Percentiles rank a stretch among this genome's conserved stretches.
These are phyloP conservation scores for Entelurus aequoreus DNA, from an alignment of 2,113 vertebrate species.

Conservation along the genomic window DNA sequence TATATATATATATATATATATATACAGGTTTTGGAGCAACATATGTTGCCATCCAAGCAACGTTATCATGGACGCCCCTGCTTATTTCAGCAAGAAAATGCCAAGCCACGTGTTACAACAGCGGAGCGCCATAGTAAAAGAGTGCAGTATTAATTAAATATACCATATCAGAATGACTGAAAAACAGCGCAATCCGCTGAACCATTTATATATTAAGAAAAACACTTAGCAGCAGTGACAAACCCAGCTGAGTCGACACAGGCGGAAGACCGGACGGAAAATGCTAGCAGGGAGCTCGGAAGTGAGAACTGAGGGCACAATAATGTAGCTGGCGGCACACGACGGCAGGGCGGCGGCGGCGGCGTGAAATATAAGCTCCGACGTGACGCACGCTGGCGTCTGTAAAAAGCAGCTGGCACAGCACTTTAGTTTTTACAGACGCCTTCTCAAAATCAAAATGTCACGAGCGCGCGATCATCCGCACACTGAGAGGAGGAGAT, in stretches of 20 bases:
- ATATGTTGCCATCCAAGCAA: no score
- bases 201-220: conserved; percentile 29
- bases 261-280: conserved; percentile 22
- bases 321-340: conserved; percentile 57
- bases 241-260: not conserved
- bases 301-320: conserved; percentile 47
- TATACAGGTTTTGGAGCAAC: no score
- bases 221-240: conserved; percentile 36
- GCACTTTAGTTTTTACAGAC: conserved; percentile 61
- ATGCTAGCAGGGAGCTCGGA: conserved; percentile 51
- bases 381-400: conserved; percentile 40
- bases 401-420: conserved; percentile 52
- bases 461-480: conserved; percentile 41
- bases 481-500: conserved; percentile 17
- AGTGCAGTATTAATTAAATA: no score
- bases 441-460: conserved; percentile 38
- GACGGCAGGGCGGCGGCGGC: conserved; percentile 21
- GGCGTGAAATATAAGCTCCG: conserved; percentile 41
- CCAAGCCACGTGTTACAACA: no score
- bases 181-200: no score
- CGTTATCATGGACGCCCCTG: no score
- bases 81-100: no score
- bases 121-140: no score
- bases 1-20: no score
- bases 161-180: no score